A percentile compares a stretch with the other conserved stretches of the same genome.
Conservation (phyloP, 2,113 vertebrate species). For the Alouatta palliata region DNA sequence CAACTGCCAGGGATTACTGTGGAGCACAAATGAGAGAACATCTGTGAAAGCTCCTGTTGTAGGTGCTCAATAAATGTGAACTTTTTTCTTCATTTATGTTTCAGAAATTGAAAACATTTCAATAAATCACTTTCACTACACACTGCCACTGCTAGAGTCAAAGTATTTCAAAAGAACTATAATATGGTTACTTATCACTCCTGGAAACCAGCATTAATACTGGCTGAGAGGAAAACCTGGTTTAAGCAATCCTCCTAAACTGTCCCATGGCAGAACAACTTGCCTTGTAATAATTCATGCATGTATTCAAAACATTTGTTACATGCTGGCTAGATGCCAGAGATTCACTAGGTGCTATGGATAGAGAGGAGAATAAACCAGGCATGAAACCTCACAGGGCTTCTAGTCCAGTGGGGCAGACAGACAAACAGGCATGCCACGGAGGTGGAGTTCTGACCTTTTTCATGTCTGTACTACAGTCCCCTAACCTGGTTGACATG, state of each 20-base stretch:
- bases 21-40: background rate
- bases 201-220: background rate
- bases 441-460: background rate
- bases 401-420: background rate
- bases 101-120: background rate
- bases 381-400: background rate
- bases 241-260: background rate
- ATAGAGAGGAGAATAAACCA: background rate
- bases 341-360: background rate
- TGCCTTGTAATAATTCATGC: background rate
- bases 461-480: accelerated
- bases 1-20: too few relatives aligned
- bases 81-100: background rate
- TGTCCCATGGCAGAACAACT: background rate
- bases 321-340: background rate
- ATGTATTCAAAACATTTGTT: accelerated
- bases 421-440: accelerated
- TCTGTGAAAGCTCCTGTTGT: background rate
- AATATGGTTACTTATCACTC: background rate
- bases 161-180: background rate
- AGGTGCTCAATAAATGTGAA: background rate
- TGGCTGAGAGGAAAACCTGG: background rate
- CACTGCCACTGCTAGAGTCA: background rate
- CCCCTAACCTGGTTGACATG: background rate
- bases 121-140: background rate